These are phyloP conservation scores for Carpatolechia fugitivella DNA, from an alignment of 2,888 invertebrate species.

Conservation along the genomic window DNA sequence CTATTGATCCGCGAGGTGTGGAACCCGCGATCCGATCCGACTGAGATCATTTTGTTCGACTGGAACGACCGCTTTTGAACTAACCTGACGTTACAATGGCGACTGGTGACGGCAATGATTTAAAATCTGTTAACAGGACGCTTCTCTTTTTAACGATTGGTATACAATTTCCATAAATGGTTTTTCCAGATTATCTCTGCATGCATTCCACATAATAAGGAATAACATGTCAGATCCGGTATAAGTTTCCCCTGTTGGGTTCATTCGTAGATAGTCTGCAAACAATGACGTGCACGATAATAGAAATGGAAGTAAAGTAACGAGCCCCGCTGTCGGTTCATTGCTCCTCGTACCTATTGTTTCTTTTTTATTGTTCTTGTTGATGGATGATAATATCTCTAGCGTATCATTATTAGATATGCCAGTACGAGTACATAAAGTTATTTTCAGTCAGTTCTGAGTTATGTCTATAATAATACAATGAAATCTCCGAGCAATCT, in stretches of 20 bases:
- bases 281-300: constrained; percentile 54
- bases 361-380: constrained; percentile 57
- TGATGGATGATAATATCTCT: constrained; percentile 22
- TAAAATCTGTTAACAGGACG: constrained; percentile 80
- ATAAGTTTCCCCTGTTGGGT: constrained; percentile 30
- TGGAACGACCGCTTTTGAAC: constrained; percentile 76
- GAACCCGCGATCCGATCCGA: constrained; percentile 65
- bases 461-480: too few species aligned
- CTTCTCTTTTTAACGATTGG: constrained; percentile 78
- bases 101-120: constrained; percentile 76
- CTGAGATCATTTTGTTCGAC: constrained; percentile 77
- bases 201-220: constrained; percentile 63
- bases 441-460: too few species aligned
- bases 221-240: constrained; percentile 43
- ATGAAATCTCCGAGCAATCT: too few species aligned
- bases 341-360: constrained; percentile 53
- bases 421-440: background rate
- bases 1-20: constrained; percentile 77
- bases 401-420: too few species aligned
- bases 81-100: constrained; percentile 78
- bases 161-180: constrained; percentile 79
- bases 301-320: constrained; percentile 53
- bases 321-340: constrained; percentile 47
- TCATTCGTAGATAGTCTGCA: constrained; percentile 30
- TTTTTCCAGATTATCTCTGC: constrained; percentile 66